A percentile compares a stretch with the other conserved stretches of the same genome.
Evolutionary conservation across 2,888 invertebrate genomes (phyloP).

Genomic region (Chromoteleia sp.): DNA sequence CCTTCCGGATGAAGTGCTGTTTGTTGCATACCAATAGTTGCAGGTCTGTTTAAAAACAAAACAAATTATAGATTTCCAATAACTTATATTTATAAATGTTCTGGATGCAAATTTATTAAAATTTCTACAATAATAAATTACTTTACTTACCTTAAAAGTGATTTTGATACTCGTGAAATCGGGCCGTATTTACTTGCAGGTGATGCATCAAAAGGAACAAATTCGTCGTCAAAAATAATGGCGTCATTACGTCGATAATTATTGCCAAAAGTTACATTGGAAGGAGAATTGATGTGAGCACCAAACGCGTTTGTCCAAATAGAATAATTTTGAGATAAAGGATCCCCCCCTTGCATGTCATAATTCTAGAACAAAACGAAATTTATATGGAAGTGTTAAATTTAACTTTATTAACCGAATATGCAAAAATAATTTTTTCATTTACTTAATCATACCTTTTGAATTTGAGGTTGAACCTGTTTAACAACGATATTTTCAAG

Average conservation of each 20-base stretch:
- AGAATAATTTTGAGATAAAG: slow-evolving; percentile 79
- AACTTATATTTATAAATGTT: background rate
- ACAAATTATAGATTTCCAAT: slow-evolving; percentile 4
- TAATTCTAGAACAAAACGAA: slow-evolving; percentile 74
- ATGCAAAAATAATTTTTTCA: no score
- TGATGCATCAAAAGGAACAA: slow-evolving; percentile 89
- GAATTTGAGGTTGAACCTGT: slow-evolving; percentile 78
- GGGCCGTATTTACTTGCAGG: slow-evolving; percentile 89
- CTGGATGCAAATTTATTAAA: no score
- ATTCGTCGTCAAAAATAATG: slow-evolving; percentile 87
- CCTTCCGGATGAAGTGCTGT: slow-evolving; percentile 80
- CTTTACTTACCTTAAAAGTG: slow-evolving; percentile 77
- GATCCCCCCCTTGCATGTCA: slow-evolving; percentile 79
- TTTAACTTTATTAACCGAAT: no score
- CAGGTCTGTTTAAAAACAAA: slow-evolving; percentile 72
- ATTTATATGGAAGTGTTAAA: slow-evolving; percentile 16
- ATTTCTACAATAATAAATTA: no score
- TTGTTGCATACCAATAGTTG: slow-evolving; percentile 70
- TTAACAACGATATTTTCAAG: slow-evolving; percentile 87
- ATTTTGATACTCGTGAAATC: slow-evolving; percentile 86
- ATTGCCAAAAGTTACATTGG: slow-evolving; percentile 79
- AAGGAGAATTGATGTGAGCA: slow-evolving; percentile 75
- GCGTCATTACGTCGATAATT: slow-evolving; percentile 86
- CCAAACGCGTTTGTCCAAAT: slow-evolving; percentile 81
- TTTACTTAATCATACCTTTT: slow-evolving; percentile 79